Conservation (phyloP, 2,888 invertebrate species). For the Drosophila barbarae region DNA sequence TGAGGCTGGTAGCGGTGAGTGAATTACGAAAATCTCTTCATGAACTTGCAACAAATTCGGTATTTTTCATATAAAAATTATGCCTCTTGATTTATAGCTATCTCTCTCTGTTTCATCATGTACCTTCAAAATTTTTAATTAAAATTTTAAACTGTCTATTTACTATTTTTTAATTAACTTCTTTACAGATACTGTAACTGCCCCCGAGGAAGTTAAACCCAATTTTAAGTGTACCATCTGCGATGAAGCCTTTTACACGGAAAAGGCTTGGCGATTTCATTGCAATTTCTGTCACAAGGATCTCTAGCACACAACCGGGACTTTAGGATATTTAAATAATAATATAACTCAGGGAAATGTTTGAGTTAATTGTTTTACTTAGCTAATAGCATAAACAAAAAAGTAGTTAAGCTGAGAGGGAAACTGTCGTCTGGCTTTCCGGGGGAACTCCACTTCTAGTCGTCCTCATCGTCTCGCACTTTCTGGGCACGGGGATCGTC, state of each 20-base stretch:
- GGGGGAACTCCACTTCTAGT: conserved; percentile 31
- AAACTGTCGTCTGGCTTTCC: conserved; percentile 22
- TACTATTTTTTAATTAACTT: not conserved
- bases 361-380: conserved; percentile 50
- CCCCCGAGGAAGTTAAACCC: not conserved
- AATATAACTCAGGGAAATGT: not conserved
- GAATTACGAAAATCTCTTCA: not conserved
- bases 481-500: conserved; percentile 84
- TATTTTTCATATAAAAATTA: not conserved
- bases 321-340: not conserved
- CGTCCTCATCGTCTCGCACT: conserved; percentile 81
- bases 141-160: not conserved
- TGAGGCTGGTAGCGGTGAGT: not conserved
- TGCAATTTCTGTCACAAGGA: conserved; percentile 32
- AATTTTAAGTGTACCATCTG: conserved; percentile 43
- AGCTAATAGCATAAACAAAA: conserved; percentile 46
- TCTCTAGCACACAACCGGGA: not conserved
- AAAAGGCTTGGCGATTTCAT: conserved; percentile 49
- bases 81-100: not conserved
- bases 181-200: not conserved
- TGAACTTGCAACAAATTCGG: not conserved
- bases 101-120: conserved; percentile 1
- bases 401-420: conserved; percentile 19
- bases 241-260: conserved; percentile 39
- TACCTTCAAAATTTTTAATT: not conserved